Evolutionary conservation across 2,888 invertebrate genomes (phyloP), one percentile per base, ranked within the genome.

Genomic region (Polymixis flavicincta): DNA sequence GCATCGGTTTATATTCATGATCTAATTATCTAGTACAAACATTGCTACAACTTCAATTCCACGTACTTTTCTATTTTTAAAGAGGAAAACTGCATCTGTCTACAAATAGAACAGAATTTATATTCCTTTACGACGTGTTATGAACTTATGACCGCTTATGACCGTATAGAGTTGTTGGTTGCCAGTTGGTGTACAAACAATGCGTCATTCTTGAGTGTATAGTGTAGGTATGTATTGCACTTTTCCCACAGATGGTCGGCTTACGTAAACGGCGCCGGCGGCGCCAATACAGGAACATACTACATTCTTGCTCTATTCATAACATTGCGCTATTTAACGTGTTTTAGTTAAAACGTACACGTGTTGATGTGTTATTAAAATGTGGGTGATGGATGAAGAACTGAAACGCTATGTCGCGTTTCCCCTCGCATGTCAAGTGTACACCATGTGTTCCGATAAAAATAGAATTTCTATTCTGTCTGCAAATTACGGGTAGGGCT

Each of bases 211-310:
- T 7, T 2, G n/a, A 48, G 42, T 42, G 42, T 42, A 42, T 42
- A 42, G 11, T 32, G 32, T 32, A 59, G 63, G 71, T 61, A 55
- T 11, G 50, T 11, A 19, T 32, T 72, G 63, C 59, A 52, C 42
- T 69, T 60, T 78, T 50, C 50, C 59, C 72, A 68, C 59, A 71
- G 11, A 63, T 77, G 71, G 66, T n/a, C 13, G 76, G 14, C 50
- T 48, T 25, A 57, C 13, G 55, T 52, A 63, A 45, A 52, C 17
- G 63, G 63, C 76, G 71, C 60, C 65, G 32, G 45, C 17, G 63
- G 63, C 76, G 71, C 60, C 65, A 59, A 42, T 60, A 50, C 9
- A 22, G 19, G 11, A 65, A 22, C 6, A 28, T 45, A 52, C 9
- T 14, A 19, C 28, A 37, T 37, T 48, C 11, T 61, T 52, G 59